phyloP scores from a whole-genome alignment of 2,113 vertebrate genomes.

The Coryphaenoides rupestris region DNA sequence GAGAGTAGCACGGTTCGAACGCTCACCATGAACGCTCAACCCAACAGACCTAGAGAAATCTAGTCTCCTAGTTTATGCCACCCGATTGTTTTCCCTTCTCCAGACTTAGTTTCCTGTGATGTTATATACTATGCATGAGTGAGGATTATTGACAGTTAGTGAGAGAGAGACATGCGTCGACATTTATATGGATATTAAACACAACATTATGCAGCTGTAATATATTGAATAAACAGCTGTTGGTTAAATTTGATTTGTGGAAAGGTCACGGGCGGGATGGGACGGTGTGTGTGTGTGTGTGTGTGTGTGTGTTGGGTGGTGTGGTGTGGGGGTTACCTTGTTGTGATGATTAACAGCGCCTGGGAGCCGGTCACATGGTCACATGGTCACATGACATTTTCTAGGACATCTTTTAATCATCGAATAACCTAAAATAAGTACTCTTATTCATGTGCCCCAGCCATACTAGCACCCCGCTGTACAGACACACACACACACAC shows the following conservation, averaged over 20 bases:
- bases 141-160: too few species aligned
- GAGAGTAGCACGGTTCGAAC: too few species aligned
- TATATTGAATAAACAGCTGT: too few species aligned
- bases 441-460: neutral
- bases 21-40: too few species aligned
- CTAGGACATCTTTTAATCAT: constrained; percentile 48
- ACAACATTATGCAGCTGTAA: too few species aligned
- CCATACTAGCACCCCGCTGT: constrained; percentile 21
- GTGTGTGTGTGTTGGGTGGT: constrained; percentile 19
- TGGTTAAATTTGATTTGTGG: constrained; percentile 41
- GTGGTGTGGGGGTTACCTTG: constrained; percentile 40
- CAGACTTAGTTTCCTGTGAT: too few species aligned
- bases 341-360: constrained; percentile 63
- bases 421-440: constrained; percentile 46
- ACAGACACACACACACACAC: constrained; percentile 28
- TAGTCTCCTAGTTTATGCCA: too few species aligned
- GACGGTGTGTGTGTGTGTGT: constrained; percentile 8
- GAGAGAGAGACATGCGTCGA: too few species aligned
- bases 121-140: too few species aligned
- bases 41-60: too few species aligned
- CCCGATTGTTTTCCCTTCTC: too few species aligned
- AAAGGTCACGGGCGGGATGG: constrained; percentile 49
- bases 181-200: too few species aligned
- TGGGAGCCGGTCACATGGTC: constrained; percentile 26
- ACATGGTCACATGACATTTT: neutral